A percentile compares a stretch with the other conserved stretches of the same genome.
phyloP scores from a whole-genome alignment of 2,888 invertebrate genomes.

The Hetaerina titia region DNA sequence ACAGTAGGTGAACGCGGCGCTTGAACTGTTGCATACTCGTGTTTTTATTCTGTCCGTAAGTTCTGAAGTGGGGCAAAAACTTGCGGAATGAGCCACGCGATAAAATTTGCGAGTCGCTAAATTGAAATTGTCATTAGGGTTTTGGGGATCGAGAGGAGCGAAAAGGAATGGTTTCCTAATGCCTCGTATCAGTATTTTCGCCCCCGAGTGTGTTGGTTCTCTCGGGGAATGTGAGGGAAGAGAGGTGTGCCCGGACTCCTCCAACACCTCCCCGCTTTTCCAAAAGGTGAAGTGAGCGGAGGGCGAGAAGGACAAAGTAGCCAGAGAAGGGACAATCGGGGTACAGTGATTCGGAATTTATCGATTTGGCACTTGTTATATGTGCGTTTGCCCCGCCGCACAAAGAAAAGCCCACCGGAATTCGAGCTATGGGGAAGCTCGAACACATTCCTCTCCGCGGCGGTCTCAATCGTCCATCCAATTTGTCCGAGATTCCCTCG shows the following conservation, averaged over 20 bases:
- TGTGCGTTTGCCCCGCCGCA: not conserved
- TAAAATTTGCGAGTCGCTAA: too few species aligned
- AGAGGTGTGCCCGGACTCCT: not conserved
- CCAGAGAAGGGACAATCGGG: not conserved
- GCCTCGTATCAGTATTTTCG: too few species aligned
- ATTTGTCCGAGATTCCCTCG: not conserved
- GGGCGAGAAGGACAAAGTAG: not conserved
- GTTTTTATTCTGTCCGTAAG: too few species aligned
- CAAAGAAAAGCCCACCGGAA: not conserved
- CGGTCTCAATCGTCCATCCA: not conserved
- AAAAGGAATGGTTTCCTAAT: too few species aligned
- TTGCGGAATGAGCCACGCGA: too few species aligned
- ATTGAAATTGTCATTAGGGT: too few species aligned
- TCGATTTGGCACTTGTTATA: constrained; percentile 8
- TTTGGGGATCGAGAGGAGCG: too few species aligned
- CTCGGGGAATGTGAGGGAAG: too few species aligned
- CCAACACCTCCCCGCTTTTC: not conserved
- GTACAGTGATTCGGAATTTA: not conserved
- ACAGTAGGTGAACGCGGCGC: too few species aligned
- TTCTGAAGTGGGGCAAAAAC: too few species aligned
- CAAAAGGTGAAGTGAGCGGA: not conserved
- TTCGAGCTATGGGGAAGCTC: not conserved
- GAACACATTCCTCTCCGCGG: not conserved
- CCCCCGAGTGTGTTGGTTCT: too few species aligned
- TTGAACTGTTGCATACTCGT: too few species aligned